Conservation (phyloP, 2,888 invertebrate species). For the Hydraecia micacea region DNA sequence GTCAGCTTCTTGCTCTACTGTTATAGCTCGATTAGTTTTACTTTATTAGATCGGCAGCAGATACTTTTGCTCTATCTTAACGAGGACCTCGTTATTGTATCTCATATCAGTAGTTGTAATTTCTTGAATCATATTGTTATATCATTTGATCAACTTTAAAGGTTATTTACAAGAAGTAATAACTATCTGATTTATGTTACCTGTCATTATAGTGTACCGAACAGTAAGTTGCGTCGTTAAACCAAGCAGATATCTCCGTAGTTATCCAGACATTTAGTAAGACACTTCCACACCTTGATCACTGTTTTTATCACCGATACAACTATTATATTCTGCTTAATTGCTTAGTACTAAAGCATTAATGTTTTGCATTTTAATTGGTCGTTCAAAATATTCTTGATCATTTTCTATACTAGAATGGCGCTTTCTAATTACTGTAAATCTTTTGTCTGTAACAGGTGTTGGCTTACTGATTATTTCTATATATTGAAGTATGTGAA, state of each 20-base stretch:
- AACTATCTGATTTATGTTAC: constrained; percentile 31
- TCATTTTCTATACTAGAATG: constrained; percentile 19
- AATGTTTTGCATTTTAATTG: constrained; percentile 46
- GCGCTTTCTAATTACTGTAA: constrained; percentile 40
- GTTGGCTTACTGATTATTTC: neutral
- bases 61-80: constrained; percentile 30
- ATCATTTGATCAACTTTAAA: constrained; percentile 2
- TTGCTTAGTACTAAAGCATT: constrained; percentile 42
- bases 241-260: constrained; percentile 25
- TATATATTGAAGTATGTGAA: neutral
- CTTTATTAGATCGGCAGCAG: constrained; percentile 11
- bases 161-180: constrained; percentile 20
- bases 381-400: constrained; percentile 21
- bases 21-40: constrained; percentile 13
- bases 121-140: constrained; percentile 14
- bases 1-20: neutral
- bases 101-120: constrained; percentile 23
- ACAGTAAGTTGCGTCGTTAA: constrained; percentile 32
- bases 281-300: constrained; percentile 45
- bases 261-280: constrained; percentile 34
- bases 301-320: constrained; percentile 41
- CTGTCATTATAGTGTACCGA: constrained; percentile 6
- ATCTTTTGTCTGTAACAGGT: constrained; percentile 17
- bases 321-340: constrained; percentile 40
- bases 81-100: constrained; percentile 18